phyloP scores from a whole-genome alignment of 2,797 vertebrate species.

The Phataginus tricuspis region DNA sequence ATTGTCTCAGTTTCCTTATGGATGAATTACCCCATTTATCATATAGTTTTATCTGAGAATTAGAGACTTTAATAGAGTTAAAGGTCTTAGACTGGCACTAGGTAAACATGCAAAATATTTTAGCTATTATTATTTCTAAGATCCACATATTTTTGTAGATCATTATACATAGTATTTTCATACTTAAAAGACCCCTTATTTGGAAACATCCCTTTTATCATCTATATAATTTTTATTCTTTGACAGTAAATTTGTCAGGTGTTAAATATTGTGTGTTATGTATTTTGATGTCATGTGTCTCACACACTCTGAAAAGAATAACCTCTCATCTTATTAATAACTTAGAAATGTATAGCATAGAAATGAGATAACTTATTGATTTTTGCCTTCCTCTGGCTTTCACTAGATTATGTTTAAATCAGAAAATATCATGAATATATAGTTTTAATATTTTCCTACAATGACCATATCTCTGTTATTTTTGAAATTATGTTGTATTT shows the following conservation, averaged over 20 bases:
- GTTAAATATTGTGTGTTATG: background rate
- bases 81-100: background rate
- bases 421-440: background rate
- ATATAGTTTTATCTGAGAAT: background rate
- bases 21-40: background rate
- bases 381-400: background rate
- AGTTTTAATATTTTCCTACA: background rate
- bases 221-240: background rate
- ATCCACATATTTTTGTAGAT: background rate
- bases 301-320: background rate
- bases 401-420: background rate
- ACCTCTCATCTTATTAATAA: background rate
- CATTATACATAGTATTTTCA: background rate
- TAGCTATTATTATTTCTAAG: background rate
- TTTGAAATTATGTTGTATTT: background rate
- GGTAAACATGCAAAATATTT: background rate
- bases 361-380: conserved; percentile 12
- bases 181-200: background rate
- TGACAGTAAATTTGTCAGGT: background rate
- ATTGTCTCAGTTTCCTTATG: background rate
- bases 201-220: background rate
- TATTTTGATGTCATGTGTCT: background rate
- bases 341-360: background rate
- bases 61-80: background rate
- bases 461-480: background rate